Evolutionary conservation across 2,888 invertebrate genomes (phyloP).

Genomic region (Melieria omissa): DNA sequence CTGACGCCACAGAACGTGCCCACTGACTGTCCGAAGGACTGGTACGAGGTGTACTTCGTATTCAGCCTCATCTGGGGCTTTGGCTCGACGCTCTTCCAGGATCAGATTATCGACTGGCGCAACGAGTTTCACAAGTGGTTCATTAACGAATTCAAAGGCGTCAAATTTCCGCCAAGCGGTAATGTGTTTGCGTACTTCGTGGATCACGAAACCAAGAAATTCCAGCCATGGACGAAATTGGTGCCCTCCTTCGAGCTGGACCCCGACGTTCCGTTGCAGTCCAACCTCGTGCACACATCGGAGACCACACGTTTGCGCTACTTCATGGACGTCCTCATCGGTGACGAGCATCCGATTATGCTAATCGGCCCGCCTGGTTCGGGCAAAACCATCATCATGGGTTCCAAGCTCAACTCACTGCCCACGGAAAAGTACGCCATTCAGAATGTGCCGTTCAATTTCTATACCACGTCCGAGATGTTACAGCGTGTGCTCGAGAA

Average conservation of each 20-base stretch:
- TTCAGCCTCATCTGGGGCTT: constrained; percentile 94
- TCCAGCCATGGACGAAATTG: constrained; percentile 87
- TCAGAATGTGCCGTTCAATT: constrained; percentile 93
- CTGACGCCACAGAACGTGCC: constrained; percentile 84
- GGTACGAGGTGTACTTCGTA: constrained; percentile 91
- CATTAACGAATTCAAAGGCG: constrained; percentile 88
- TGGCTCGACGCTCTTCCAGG: constrained; percentile 91
- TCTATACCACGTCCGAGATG: constrained; percentile 94
- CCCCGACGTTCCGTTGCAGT: constrained; percentile 85
- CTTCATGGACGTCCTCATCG: constrained; percentile 87
- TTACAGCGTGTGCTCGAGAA: constrained; percentile 88
- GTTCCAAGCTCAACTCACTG: constrained; percentile 80
- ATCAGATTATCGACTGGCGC: constrained; percentile 90
- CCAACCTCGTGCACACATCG: constrained; percentile 81
- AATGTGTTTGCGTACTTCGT: constrained; percentile 92
- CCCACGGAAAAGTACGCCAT: constrained; percentile 80
- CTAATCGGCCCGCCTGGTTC: constrained; percentile 89
- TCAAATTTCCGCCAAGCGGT: constrained; percentile 86
- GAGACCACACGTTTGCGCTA: constrained; percentile 89
- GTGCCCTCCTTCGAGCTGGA: constrained; percentile 85
- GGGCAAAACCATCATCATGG: constrained; percentile 92
- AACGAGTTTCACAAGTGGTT: constrained; percentile 97
- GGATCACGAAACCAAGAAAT: constrained; percentile 85
- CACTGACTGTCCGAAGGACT: constrained; percentile 90
- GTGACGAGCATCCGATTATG: constrained; percentile 86